Base-by-base conservation (phyloP, 2,113 vertebrate species). In the Phalacrocorax pelagicus region DNA sequence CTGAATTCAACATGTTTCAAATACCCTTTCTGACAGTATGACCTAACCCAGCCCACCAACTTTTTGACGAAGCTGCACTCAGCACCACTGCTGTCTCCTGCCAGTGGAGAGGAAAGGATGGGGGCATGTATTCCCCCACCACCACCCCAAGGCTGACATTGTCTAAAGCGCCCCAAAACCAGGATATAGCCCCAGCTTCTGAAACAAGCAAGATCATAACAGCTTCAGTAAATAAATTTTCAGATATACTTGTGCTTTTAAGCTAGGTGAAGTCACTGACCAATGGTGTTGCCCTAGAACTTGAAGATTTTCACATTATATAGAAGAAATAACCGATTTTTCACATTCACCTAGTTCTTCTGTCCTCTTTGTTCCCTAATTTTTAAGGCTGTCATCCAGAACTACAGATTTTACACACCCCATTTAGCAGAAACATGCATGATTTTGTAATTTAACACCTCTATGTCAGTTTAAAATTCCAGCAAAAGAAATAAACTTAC, bases 401-500 rank as follows among this genome's bases (percentile, higher is more conserved):
- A 84, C 21, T 73, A 62, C 5, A 71, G 9, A 67, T 46, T 81
- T 85, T 38, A 80, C 46, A 87, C 93, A 61, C 9, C 26, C 42
- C 23, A 30, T 38, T 81, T 85, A 74, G 44, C 13, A 73, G 89
- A 87, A 84, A 65, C 19, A 58, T 15, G 15, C 27, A 55, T 10
- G 69, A 55, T 55, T 85, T 34, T 81, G 88, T 42, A 94, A 95
- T 57, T 84, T 73, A 81, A 90, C 72, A 90, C 90, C 27, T 77
- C 36, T 15, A 17, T 3, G 27, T 36, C 86, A 81, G 73, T 83
- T 92, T 49, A 86, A 75, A 87, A 70, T 57, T 77, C 85, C 92
- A 86, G 82, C 38, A 92, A 66, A 78, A 93, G 24, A 81, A 88
- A 88, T 71, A 92, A 92, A 78, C 71, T 89, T 73, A 38, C 69